These are phyloP conservation scores for Noctua pronuba DNA, from an alignment of 2,888 invertebrate species.

Conservation along the genomic window DNA sequence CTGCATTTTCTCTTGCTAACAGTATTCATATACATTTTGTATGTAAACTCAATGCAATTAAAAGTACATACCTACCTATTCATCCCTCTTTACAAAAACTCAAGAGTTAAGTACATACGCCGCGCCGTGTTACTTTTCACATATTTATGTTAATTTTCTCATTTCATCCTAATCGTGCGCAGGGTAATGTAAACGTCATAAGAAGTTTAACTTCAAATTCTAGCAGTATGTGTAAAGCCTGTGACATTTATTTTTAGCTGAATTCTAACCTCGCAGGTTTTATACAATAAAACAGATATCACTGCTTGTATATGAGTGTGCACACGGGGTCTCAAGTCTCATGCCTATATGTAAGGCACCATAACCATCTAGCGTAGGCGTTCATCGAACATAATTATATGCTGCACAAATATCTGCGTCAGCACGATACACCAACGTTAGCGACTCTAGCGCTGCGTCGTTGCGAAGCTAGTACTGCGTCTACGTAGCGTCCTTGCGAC, in stretches of 20 bases:
- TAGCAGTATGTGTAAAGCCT: slow-evolving; percentile 11
- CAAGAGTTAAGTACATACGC: neutral
- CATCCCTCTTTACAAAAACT: neutral
- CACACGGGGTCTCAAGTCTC: neutral
- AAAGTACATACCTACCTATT: neutral
- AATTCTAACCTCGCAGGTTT: neutral
- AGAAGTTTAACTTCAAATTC: slow-evolving; percentile 34
- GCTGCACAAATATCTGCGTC: neutral
- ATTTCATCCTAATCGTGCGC: slow-evolving; percentile 27
- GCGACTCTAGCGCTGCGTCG: neutral
- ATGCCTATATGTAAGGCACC: neutral
- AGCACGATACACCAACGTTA: neutral
- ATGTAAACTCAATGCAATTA: neutral
- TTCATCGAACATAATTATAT: neutral
- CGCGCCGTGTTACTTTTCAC: neutral
- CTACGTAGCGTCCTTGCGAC: neutral
- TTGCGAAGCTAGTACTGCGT: too few relatives aligned
- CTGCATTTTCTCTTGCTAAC: neutral
- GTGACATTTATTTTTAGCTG: neutral
- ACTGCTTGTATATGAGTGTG: neutral
- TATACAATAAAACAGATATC: neutral
- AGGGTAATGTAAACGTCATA: slow-evolving; percentile 43
- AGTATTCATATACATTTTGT: neutral
- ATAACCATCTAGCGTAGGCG: neutral
- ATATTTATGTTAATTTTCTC: slow-evolving; percentile 13